These are phyloP conservation scores for Chrysomela aeneicollis DNA, from an alignment of 2,888 invertebrate genomes.

Conservation along the genomic window DNA sequence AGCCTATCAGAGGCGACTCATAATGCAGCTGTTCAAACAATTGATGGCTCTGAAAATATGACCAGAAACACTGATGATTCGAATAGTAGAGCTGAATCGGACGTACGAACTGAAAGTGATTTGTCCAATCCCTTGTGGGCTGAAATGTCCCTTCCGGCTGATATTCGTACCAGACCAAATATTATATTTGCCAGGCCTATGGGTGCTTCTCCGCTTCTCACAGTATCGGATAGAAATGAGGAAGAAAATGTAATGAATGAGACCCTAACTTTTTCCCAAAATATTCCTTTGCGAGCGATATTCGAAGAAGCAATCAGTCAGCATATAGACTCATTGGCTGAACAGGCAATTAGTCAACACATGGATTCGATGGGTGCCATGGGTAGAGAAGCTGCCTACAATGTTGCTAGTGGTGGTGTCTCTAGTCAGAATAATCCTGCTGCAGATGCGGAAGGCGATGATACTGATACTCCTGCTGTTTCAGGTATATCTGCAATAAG, in stretches of 20 bases:
- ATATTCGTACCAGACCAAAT: slow-evolving; percentile 30
- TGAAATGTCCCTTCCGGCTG: slow-evolving; percentile 38
- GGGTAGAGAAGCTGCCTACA: background rate
- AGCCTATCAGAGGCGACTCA: slow-evolving; percentile 41
- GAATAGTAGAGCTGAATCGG: slow-evolving; percentile 44
- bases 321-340: slow-evolving; percentile 32
- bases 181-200: slow-evolving; percentile 31
- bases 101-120: slow-evolving; percentile 42
- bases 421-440: slow-evolving; percentile 15
- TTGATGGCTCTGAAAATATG: slow-evolving; percentile 33
- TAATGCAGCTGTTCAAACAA: slow-evolving; percentile 43
- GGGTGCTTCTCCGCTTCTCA: slow-evolving; percentile 28
- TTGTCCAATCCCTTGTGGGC: slow-evolving; percentile 42
- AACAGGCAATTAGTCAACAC: slow-evolving; percentile 18
- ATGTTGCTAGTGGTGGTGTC: background rate
- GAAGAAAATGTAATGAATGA: slow-evolving; percentile 34
- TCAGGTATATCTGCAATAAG: slow-evolving; percentile 7
- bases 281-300: slow-evolving; percentile 40
- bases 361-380: slow-evolving; percentile 10
- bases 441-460: slow-evolving; percentile 20
- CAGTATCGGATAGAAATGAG: slow-evolving; percentile 25
- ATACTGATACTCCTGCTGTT: slow-evolving; percentile 15
- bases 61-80: slow-evolving; percentile 40
- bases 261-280: slow-evolving; percentile 26
- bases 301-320: slow-evolving; percentile 44